Percentiles rank a stretch among this genome's conserved stretches.
These are phyloP conservation scores for Aphodius sticticus DNA, from an alignment of 2,888 invertebrate genomes.

Conservation along the genomic window DNA sequence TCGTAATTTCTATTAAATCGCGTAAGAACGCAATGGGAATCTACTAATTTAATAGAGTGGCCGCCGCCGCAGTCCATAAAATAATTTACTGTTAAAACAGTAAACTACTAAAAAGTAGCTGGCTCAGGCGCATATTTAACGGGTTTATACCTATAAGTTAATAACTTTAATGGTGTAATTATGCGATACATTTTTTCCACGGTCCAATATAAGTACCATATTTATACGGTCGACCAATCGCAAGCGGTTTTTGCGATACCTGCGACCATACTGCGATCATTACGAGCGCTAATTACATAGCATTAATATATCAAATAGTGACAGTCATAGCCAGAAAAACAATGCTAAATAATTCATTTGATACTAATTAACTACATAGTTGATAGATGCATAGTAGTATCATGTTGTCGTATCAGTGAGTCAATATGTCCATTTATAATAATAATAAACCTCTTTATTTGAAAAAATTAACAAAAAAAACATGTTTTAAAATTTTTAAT, in stretches of 20 bases:
- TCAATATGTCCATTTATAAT: too few relatives aligned
- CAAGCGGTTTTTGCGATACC: not conserved
- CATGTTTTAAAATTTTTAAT: too few relatives aligned
- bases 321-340: not conserved
- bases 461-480: too few relatives aligned
- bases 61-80: not conserved
- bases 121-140: not conserved
- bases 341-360: not conserved
- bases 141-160: not conserved
- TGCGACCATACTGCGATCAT: not conserved
- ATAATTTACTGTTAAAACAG: constrained; percentile 4
- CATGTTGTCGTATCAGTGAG: too few relatives aligned
- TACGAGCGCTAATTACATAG: not conserved
- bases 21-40: not conserved
- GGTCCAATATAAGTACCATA: not conserved
- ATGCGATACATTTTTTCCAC: not conserved
- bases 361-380: not conserved
- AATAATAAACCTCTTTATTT: too few relatives aligned
- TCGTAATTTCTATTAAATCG: not conserved
- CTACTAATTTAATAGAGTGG: not conserved
- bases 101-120: not conserved
- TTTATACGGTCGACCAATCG: not conserved
- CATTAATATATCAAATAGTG: not conserved
- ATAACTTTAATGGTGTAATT: not conserved
- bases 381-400: too few relatives aligned